Evolutionary conservation across 2,888 invertebrate species (phyloP), one percentile per base, ranked within the genome.

Genomic region (Adelphocoris suturalis): DNA sequence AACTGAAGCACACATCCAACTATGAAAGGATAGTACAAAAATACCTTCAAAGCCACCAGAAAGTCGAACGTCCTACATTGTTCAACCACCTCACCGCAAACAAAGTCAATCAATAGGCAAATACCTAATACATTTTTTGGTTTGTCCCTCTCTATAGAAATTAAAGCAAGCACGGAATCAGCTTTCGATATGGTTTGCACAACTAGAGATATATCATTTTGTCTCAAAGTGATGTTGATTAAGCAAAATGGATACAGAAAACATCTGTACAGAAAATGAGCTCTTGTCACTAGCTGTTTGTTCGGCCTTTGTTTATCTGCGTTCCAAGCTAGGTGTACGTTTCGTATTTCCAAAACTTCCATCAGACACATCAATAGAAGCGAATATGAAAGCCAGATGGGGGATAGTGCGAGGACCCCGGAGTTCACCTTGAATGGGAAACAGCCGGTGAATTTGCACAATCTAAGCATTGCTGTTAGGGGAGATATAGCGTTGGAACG

Each of bases 161-260:
- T 61, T 9, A 14, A 9, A 19, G n/a, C 16, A 16, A 61, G 61
- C 2, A 61, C 19, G 61, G 61, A 16, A 61, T 61, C 16, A 19
- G n/a, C 61, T 19, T 61, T 19, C 19, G 61, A 61, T 16, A 61
- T 61, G 19, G 61, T 61, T 61, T 19, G 61, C 61, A 61, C n/a
- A n/a, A 19, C 5, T n/a, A 61, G 61, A 19, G 61, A 61, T 19
- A 61, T 3, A 9, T 19, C 9, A 3, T 61, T 16, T 9, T n/a
- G 61, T 61, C 61, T 19, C 19, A 19, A 19, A n/a, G n/a, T 61
- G 61, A 61, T 61, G 61, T 61, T 19, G 9, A 61, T 19, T 16
- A 61, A 61, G 61, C 61, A 61, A 61, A 61, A 61, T 19, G 61
- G 61, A 19, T 61, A 61, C 19, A 61, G n/a, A n/a, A 61, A 61